phyloP scores from a whole-genome alignment of 2,113 vertebrate genomes.

The Pterophyllum scalare region DNA sequence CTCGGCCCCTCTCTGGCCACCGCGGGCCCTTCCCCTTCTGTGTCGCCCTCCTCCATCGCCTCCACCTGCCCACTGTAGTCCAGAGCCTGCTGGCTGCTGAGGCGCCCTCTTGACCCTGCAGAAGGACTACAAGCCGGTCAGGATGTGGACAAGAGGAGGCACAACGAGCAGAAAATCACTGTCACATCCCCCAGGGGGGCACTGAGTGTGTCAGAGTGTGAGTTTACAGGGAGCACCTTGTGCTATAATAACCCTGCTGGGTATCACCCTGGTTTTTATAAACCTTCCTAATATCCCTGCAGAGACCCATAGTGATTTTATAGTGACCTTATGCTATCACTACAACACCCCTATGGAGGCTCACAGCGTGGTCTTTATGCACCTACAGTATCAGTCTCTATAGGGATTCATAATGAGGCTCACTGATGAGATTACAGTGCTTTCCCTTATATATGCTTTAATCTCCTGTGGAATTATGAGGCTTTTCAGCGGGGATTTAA shows the following conservation, averaged over 20 bases:
- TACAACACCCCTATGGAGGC: neutral
- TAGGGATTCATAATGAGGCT: neutral
- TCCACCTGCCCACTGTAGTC: constrained; percentile 26
- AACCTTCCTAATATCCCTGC: constrained; percentile 1
- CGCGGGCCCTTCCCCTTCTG: constrained; percentile 62
- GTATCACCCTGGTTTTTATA: neutral
- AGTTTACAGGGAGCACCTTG: neutral
- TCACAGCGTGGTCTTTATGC: neutral
- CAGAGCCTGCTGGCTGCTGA: constrained; percentile 52
- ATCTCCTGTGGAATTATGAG: neutral
- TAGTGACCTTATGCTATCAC: constrained; percentile 10
- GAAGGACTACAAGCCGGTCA: constrained; percentile 48
- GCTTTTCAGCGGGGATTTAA: constrained; percentile 10
- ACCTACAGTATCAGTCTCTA: neutral
- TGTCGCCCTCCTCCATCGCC: constrained; percentile 69
- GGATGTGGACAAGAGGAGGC: constrained; percentile 28
- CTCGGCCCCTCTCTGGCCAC: constrained; percentile 59
- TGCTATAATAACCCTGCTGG: neutral
- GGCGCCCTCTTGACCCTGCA: constrained; percentile 60
- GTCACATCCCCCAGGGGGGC: neutral
- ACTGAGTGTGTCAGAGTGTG: neutral
- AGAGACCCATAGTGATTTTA: neutral
- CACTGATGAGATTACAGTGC: neutral
- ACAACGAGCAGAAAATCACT: constrained; percentile 2
- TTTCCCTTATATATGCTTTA: neutral